Evolutionary conservation across 2,888 invertebrate genomes (phyloP).

Genomic region (Aphidius colemani): DNA sequence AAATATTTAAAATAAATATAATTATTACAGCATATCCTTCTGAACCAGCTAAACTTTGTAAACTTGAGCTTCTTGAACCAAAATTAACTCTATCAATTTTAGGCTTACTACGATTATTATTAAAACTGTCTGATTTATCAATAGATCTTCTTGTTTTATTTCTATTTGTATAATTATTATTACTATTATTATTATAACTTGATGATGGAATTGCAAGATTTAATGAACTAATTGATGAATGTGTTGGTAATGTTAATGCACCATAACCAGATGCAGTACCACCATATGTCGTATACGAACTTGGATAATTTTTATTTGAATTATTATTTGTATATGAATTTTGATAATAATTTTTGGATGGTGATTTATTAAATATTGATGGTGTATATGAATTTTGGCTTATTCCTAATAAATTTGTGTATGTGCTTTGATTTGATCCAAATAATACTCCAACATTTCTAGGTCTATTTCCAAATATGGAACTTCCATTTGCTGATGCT

Average conservation of each 20-base stretch:
- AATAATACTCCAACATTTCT: slow-evolving; percentile 53
- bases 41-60: slow-evolving; percentile 64
- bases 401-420: slow-evolving; percentile 49
- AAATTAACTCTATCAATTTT: slow-evolving; percentile 40
- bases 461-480: slow-evolving; percentile 56
- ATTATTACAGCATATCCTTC: slow-evolving; percentile 85
- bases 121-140: slow-evolving; percentile 51
- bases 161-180: slow-evolving; percentile 38
- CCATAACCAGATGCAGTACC: slow-evolving; percentile 72
- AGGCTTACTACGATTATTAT: slow-evolving; percentile 46
- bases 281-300: slow-evolving; percentile 65
- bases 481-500: slow-evolving; percentile 58
- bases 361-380: slow-evolving; percentile 43
- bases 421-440: slow-evolving; percentile 49
- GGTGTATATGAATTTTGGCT: slow-evolving; percentile 46
- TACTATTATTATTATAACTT: slow-evolving; percentile 44
- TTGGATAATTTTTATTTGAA: slow-evolving; percentile 59
- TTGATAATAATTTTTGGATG: slow-evolving; percentile 45
- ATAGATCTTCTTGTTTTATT: slow-evolving; percentile 36
- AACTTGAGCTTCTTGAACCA: slow-evolving; percentile 55
- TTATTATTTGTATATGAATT: slow-evolving; percentile 56
- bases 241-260: slow-evolving; percentile 69
- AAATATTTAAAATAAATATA: too few species aligned
- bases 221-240: slow-evolving; percentile 64
- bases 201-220: slow-evolving; percentile 65